phyloP scores from a whole-genome alignment of 2,113 vertebrate genomes.

The Pygoscelis antarcticus region DNA sequence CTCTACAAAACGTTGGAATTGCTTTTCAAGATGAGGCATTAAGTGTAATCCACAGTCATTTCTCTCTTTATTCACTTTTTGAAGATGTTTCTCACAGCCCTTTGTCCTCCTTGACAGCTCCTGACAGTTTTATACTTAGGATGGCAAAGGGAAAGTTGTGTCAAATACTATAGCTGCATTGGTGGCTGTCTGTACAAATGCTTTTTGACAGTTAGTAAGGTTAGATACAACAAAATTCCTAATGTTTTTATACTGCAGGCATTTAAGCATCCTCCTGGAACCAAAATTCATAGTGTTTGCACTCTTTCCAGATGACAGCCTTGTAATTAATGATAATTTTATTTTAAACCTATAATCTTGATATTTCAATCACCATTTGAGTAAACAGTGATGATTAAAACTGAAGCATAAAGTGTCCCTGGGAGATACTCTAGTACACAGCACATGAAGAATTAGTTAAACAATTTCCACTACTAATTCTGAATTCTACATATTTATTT shows the following conservation, averaged over 20 bases:
- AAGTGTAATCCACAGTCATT: background rate
- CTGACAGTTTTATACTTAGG: background rate
- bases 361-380: background rate
- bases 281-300: background rate
- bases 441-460: background rate
- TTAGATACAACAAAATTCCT: background rate
- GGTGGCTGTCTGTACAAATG: background rate
- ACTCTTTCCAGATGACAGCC: background rate
- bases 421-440: background rate
- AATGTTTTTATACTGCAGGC: background rate
- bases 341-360: background rate
- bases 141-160: background rate
- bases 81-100: background rate
- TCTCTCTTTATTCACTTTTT: background rate
- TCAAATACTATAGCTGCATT: background rate
- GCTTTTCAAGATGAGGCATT: background rate
- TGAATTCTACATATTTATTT: background rate
- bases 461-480: background rate
- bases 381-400: slow-evolving; percentile 25
- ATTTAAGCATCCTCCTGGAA: background rate
- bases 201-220: background rate
- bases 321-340: slow-evolving; percentile 5
- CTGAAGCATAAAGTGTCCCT: background rate
- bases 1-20: background rate
- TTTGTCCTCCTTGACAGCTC: background rate